Evolutionary conservation across 2,113 vertebrate genomes (phyloP), one percentile per base, ranked within the genome.

Genomic region (Symphodus melops): DNA sequence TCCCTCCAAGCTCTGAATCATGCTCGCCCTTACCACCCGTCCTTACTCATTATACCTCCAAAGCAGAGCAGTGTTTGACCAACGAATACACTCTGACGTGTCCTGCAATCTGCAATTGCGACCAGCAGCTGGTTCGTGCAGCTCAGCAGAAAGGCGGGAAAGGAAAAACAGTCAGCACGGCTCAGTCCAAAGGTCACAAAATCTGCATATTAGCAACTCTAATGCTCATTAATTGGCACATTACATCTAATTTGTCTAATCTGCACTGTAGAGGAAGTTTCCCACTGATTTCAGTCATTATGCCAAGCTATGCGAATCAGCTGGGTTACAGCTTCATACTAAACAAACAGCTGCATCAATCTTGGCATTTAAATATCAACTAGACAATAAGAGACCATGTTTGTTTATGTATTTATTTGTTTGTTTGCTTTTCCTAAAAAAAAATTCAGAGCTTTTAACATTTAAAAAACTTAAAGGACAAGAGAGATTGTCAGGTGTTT

Each of bases 1-100:
- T 62, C 59, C 69, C 67, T 75, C 75, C 67, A 48, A 48, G 14
- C 14, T 60, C 62, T 77, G 79, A 85, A 56, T 65, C 76, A 85
- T 56, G 69, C 19, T 1, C 42, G 62, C 51, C 41, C 28, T 41
- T 79, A 25, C 48, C 66, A 62, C 68, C 64, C 69, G 20, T 1
- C 28, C 75, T 61, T 10, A 33, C 51, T 79, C 80, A 55, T 72
- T 52, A 64, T 48, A 72, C 73, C 58, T 72, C 67, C 57, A 41
- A 23, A 61, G 57, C 54, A 65, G 64, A 80, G 44, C 63, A 53
- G 55, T 36, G 70, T 72, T 74, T 77, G 48, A 60, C 57, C 66
- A 20, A 48, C 57, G 33, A 44, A 25, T 77, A 77, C 82, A 82
- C 81, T 10, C 21, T 17, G 2, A 62, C 1, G 9, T 2, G 41